A percentile compares a stretch with the other conserved stretches of the same genome.
phyloP scores from a whole-genome alignment of 2,888 invertebrate species.

The Campoplex nolae region DNA sequence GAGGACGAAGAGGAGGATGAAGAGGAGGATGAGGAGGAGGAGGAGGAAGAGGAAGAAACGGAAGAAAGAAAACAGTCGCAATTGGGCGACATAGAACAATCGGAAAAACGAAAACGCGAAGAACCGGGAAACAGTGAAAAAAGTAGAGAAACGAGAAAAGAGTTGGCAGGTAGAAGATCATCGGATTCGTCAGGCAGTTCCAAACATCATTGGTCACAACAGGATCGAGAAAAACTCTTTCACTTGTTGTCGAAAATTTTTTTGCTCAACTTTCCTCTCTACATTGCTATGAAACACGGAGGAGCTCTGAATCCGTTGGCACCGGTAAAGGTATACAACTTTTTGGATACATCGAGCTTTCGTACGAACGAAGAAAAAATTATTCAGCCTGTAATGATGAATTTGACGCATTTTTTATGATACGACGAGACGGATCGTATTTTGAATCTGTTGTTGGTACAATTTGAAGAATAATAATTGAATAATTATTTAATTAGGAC shows the following conservation, averaged over 20 bases:
- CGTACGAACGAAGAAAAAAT: background rate
- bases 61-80: conserved; percentile 80
- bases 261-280: conserved; percentile 94
- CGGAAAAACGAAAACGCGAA: conserved; percentile 57
- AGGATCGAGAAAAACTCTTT: conserved; percentile 95
- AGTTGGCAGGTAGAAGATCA: conserved; percentile 37
- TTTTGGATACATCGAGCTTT: background rate
- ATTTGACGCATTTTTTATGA: background rate
- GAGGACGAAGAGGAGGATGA: conserved; percentile 75
- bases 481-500: conserved; percentile 85
- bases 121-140: conserved; percentile 68
- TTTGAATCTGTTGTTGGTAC: conserved; percentile 12
- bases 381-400: background rate
- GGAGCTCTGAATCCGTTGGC: conserved; percentile 85
- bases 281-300: conserved; percentile 94
- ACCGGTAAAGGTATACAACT: conserved; percentile 80
- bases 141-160: conserved; percentile 72
- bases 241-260: conserved; percentile 95
- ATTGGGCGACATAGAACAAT: conserved; percentile 65
- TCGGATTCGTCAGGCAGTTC: conserved; percentile 56
- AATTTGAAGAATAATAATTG: background rate
- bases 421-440: background rate
- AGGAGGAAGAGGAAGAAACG: conserved; percentile 75
- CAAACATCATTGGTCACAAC: conserved; percentile 88
- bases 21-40: conserved; percentile 31